Evolutionary conservation across 2,888 invertebrate species (phyloP).

Genomic region (Drosophila conformis): DNA sequence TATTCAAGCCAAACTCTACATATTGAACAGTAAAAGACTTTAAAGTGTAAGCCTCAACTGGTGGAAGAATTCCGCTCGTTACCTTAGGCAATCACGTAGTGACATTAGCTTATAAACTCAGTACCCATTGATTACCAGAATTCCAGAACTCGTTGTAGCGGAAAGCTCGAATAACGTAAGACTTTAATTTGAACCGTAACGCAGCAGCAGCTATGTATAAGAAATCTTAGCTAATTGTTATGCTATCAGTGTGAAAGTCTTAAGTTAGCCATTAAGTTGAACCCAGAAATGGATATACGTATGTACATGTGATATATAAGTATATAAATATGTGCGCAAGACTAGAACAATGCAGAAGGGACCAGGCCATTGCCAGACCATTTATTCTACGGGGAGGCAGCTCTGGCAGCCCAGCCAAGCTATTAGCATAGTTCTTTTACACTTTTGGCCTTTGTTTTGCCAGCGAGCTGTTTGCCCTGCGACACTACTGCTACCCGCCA

Average conservation of each 20-base stretch:
- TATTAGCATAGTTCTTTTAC: slow-evolving; percentile 75
- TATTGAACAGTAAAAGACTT: neutral
- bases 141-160: neutral
- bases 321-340: neutral
- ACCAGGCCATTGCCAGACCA: neutral
- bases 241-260: neutral
- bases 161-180: neutral
- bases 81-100: neutral
- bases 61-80: neutral
- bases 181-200: neutral
- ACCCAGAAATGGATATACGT: slow-evolving; percentile 32
- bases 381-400: neutral
- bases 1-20: neutral
- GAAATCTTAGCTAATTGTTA: slow-evolving; percentile 27
- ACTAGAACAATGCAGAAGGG: slow-evolving; percentile 3
- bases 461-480: slow-evolving; percentile 48
- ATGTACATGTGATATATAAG: neutral
- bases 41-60: neutral
- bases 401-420: slow-evolving; percentile 35
- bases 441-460: slow-evolving; percentile 62
- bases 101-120: neutral
- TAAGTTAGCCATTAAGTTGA: slow-evolving; percentile 8
- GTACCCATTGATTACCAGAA: neutral
- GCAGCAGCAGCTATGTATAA: neutral
- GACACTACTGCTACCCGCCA: neutral